These are phyloP conservation scores for Emmelina monodactyla DNA, from an alignment of 2,888 invertebrate genomes.

Conservation along the genomic window DNA sequence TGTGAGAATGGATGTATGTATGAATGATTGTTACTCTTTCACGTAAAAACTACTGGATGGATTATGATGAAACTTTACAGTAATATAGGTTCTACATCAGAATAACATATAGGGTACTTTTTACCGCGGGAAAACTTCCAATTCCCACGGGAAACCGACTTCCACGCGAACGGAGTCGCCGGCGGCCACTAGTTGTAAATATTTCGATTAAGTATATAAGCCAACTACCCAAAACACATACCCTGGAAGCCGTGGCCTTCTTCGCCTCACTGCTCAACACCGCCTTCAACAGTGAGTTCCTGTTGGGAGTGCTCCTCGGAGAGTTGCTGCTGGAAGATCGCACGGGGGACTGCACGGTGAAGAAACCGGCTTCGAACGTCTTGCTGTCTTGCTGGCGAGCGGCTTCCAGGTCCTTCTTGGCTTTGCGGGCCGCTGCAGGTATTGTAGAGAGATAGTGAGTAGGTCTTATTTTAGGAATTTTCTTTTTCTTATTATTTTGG, in stretches of 20 bases:
- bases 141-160: too few relatives aligned
- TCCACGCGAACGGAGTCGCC: too few relatives aligned
- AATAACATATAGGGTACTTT: too few relatives aligned
- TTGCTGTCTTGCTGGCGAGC: slow-evolving; percentile 16
- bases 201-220: too few relatives aligned
- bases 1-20: too few relatives aligned
- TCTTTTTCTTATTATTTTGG: not conserved
- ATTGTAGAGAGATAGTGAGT: not conserved
- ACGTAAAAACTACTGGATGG: too few relatives aligned
- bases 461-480: not conserved
- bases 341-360: slow-evolving; percentile 46
- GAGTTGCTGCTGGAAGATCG: slow-evolving; percentile 21
- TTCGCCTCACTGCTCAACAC: slow-evolving; percentile 49
- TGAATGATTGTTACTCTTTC: too few relatives aligned
- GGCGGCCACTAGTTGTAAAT: too few relatives aligned
- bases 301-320: slow-evolving; percentile 5
- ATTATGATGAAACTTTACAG: too few relatives aligned
- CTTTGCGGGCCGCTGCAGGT: slow-evolving; percentile 41
- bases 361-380: slow-evolving; percentile 56
- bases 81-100: too few relatives aligned
- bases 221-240: too few relatives aligned
- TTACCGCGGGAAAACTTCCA: too few relatives aligned
- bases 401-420: slow-evolving; percentile 27
- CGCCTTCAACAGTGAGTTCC: slow-evolving; percentile 27
- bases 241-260: slow-evolving; percentile 39